These are phyloP conservation scores for Cordilura impudica DNA, from an alignment of 2,888 invertebrate species.

Conservation along the genomic window DNA sequence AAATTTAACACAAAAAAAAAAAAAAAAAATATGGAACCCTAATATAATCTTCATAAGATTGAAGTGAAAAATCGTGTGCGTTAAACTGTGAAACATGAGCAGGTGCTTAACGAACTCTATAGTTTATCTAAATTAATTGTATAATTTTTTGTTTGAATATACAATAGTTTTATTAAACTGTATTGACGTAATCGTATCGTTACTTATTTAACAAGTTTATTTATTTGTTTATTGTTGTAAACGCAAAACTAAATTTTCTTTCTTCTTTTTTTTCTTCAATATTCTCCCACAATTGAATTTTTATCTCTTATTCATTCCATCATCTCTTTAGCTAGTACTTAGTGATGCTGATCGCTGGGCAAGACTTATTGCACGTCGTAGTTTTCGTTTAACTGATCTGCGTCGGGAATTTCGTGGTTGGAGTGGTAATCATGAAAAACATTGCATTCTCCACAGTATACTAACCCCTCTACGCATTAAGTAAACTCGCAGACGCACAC, in stretches of 20 bases:
- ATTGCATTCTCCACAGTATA: constrained; percentile 76
- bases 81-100: constrained; percentile 48
- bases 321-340: constrained; percentile 71
- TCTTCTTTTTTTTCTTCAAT: constrained; percentile 11
- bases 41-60: background rate
- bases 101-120: constrained; percentile 24
- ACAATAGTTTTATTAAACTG: constrained; percentile 6
- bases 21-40: background rate
- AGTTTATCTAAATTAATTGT: background rate
- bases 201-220: background rate
- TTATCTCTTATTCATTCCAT: constrained; percentile 32
- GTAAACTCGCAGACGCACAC: background rate
- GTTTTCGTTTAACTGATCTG: constrained; percentile 72
- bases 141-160: constrained; percentile 10
- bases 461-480: constrained; percentile 72
- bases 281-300: constrained; percentile 14
- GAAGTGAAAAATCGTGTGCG: constrained; percentile 58
- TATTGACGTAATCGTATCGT: constrained; percentile 20
- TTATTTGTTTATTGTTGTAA: background rate
- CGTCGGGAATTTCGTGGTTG: constrained; percentile 76
- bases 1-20: too few species aligned
- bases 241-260: constrained; percentile 59
- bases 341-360: constrained; percentile 76
- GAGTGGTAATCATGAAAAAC: constrained; percentile 76
- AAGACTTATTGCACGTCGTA: constrained; percentile 73